Percentiles rank a stretch among this genome's conserved stretches.
Evolutionary conservation across 2,797 vertebrate genomes (phyloP).

Genomic region (Lycodopsis pacificus): DNA sequence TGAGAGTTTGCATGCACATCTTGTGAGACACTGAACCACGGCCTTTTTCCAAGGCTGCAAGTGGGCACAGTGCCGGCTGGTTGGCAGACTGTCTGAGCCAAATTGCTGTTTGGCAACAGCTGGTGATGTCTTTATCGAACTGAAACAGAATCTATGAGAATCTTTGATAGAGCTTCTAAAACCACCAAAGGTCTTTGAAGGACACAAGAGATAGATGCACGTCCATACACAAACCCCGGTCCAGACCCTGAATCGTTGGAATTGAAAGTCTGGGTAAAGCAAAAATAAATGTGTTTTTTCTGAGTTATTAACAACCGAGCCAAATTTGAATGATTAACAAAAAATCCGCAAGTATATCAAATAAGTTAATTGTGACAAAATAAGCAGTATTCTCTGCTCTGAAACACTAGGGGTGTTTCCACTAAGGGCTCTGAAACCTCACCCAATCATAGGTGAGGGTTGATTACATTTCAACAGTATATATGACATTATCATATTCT

Average conservation of each 20-base stretch:
- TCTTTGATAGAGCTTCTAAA: not conserved
- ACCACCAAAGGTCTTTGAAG: not conserved
- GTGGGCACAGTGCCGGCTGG: slow-evolving; percentile 1
- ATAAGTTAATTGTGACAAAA: no score
- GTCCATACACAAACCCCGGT: not conserved
- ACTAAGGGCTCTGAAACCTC: no score
- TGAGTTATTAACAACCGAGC: no score
- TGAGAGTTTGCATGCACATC: slow-evolving; percentile 4
- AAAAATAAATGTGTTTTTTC: no score
- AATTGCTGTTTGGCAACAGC: slow-evolving; percentile 22
- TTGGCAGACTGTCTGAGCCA: slow-evolving; percentile 19
- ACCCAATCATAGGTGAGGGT: no score
- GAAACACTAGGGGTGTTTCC: no score
- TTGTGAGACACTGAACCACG: slow-evolving; percentile 13
- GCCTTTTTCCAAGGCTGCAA: slow-evolving; percentile 19
- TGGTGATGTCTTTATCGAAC: slow-evolving; percentile 18
- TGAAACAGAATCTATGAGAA: not conserved
- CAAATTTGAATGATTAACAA: no score
- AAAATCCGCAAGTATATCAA: no score
- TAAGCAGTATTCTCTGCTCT: no score
- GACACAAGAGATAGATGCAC: not conserved
- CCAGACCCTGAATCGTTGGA: not conserved
- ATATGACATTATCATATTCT: no score
- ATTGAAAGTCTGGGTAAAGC: no score
- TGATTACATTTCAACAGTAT: no score